A percentile compares a stretch with the other conserved stretches of the same genome.
Evolutionary conservation across 2,797 vertebrate genomes (phyloP).

Genomic region (Trachops cirrhosus): DNA sequence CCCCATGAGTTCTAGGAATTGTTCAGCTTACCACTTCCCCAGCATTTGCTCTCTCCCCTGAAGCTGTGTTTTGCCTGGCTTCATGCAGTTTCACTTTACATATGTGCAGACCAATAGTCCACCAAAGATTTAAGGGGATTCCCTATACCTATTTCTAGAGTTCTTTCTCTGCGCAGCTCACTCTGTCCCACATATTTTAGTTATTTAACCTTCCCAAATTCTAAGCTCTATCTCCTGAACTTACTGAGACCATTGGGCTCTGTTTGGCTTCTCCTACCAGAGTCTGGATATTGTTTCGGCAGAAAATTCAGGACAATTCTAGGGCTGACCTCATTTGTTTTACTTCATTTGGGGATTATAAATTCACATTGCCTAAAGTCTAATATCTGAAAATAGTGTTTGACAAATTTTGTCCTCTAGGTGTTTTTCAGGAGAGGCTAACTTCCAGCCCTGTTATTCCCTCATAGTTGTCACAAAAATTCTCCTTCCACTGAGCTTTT

Average conservation of each 20-base stretch:
- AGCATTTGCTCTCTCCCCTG: not conserved
- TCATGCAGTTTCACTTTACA: rapidly evolving
- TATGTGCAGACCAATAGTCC: not conserved
- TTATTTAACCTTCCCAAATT: not conserved
- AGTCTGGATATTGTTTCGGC: not conserved
- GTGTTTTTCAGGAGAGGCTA: not conserved
- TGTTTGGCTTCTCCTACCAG: not conserved
- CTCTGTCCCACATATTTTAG: not conserved
- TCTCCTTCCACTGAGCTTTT: not conserved
- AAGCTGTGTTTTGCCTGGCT: not conserved
- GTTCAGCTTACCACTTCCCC: not conserved
- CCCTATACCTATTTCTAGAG: not conserved
- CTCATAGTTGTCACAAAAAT: not conserved
- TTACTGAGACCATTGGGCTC: not conserved
- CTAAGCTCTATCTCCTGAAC: not conserved
- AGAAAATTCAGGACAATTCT: not conserved
- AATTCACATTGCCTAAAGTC: not conserved
- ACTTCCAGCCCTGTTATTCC: not conserved
- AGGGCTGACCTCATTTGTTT: not conserved
- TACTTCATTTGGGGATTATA: not conserved
- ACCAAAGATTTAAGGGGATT: not conserved
- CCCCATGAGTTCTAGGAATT: not conserved
- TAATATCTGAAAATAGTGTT: not conserved
- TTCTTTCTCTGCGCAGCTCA: not conserved
- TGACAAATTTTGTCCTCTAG: not conserved